Evolutionary conservation across 2,888 invertebrate species (phyloP).

Genomic region (Physocephala rufipes): DNA sequence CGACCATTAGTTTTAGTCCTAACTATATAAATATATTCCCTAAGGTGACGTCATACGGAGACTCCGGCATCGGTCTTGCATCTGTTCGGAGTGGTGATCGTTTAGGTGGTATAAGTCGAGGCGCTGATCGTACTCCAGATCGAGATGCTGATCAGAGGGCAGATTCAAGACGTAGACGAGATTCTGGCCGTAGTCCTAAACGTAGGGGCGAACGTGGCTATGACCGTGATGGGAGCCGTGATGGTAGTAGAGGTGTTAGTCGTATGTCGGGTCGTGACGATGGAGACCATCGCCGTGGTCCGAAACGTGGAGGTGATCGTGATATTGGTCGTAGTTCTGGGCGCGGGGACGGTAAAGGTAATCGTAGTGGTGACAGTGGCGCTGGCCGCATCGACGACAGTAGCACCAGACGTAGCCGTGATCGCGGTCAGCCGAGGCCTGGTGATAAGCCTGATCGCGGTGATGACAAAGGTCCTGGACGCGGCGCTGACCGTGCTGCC

Average conservation of each 20-base stretch:
- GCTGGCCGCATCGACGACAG: no score
- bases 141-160: neutral
- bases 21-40: no score
- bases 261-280: no score
- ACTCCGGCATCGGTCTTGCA: neutral
- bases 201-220: constrained; percentile 10
- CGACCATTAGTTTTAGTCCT: no score
- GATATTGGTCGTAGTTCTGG: neutral
- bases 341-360: neutral
- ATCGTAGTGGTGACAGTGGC: neutral
- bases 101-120: constrained; percentile 20
- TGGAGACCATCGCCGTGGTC: constrained; percentile 14
- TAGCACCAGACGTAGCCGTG: neutral
- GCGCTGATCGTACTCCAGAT: constrained; percentile 10
- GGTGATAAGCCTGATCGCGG: constrained; percentile 6
- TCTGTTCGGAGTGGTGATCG: constrained; percentile 8
- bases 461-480: neutral
- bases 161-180: neutral
- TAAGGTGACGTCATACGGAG: no score
- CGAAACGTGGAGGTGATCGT: constrained; percentile 8
- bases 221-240: constrained; percentile 1
- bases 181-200: constrained; percentile 14
- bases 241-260: neutral
- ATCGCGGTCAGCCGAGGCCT: neutral
- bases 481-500: constrained; percentile 10